phyloP scores from a whole-genome alignment of 2,888 invertebrate species.

The Drosophila helvetica region DNA sequence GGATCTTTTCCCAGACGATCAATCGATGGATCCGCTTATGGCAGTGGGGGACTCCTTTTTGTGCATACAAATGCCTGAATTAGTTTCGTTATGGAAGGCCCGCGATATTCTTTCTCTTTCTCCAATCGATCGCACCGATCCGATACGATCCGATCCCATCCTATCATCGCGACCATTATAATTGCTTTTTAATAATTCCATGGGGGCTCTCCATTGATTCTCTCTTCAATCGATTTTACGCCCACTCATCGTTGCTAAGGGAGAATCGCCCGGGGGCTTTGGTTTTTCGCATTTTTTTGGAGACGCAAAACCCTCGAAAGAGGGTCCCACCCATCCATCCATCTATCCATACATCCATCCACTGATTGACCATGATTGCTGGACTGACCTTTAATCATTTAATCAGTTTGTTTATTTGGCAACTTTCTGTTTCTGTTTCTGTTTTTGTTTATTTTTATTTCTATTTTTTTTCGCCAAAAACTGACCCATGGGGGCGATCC shows the following conservation, averaged over 20 bases:
- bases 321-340: not conserved
- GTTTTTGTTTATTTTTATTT: not conserved
- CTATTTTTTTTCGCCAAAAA: not conserved
- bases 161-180: not conserved
- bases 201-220: not conserved
- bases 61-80: not conserved
- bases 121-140: not conserved
- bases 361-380: slow-evolving; percentile 44
- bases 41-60: not conserved
- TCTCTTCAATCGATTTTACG: not conserved
- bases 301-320: not conserved
- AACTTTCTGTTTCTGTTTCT: not conserved
- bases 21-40: not conserved
- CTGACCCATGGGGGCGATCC: not conserved
- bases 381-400: slow-evolving; percentile 63
- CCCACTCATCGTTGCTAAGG: not conserved
- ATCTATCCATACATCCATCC: slow-evolving; percentile 5
- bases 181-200: not conserved
- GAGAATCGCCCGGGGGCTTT: not conserved
- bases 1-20: not conserved
- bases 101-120: not conserved
- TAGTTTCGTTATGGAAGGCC: not conserved
- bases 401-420: slow-evolving; percentile 48
- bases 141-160: not conserved
- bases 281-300: not conserved